Base-by-base conservation (phyloP, 1,140 invertebrate species). In the Agraylea sexmaculata region DNA sequence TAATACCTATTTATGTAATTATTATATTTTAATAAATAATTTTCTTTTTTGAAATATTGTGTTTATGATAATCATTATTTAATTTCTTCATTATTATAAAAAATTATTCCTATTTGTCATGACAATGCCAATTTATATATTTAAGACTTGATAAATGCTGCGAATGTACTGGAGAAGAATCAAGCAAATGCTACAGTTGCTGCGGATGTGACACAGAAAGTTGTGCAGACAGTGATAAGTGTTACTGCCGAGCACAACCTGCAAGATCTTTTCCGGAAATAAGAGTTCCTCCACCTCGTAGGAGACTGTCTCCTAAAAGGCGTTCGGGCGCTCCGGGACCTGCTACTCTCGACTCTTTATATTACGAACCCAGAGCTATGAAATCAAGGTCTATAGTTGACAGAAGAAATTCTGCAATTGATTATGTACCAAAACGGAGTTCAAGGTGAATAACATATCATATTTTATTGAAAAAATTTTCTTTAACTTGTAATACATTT, bases 161-260 rank as follows among this genome's bases (percentile, higher is more conserved):
- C 12, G 45, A 54, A 11, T 47, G 44, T 22, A 43, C 40, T 19
- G 60, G 60, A 2, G 61, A 55, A 1, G 62, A 66, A 20, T 45
- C 34, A 18, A 37, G 42, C 47, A 30, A 51, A 46, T 37, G 56
- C 53, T 55, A 64, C 66, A 60, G 71, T 57, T 50, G 74, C 38
- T 78, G 83, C 52, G 72, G 74, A 2, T 89, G 84, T 55, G 85
- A 88, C 52, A 84, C 84, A 0, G 85, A 89, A 51, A 86, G 81
- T 49, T 89, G 86, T 56, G 74, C 81, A 0, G 86, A 87, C 40
- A 85, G 81, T 54, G 87, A 87, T 53, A 88, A 88, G 56, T 91
- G 87, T 54, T 91, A 91, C 54, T 91, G 87, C 57, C 64, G 17
- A 71, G 6, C 64, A 66, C n/a, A 58, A 47, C 37, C 34, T 40